A percentile compares a stretch with the other conserved stretches of the same genome.
phyloP scores from a whole-genome alignment of 2,113 vertebrate species.

The Galbula dea region DNA sequence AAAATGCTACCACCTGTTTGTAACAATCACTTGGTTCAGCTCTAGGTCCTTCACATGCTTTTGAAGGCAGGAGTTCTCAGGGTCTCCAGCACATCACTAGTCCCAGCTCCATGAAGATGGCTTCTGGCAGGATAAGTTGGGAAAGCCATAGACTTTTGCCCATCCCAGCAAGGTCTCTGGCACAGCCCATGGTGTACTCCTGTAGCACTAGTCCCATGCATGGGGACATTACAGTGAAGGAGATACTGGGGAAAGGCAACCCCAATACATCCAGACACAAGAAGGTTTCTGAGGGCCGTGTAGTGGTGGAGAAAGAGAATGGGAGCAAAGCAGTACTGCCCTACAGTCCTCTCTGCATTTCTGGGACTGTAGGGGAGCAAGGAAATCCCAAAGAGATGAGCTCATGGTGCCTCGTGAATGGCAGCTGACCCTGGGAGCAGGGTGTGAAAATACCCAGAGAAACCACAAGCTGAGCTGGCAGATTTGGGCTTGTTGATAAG shows the following conservation, averaged over 20 bases:
- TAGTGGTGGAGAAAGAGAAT: neutral
- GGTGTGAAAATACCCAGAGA: neutral
- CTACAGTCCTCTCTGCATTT: fast-evolving
- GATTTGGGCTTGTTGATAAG: neutral
- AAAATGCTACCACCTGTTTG: neutral
- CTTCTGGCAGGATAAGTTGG: neutral
- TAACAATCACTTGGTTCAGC: neutral
- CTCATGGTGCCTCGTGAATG: fast-evolving
- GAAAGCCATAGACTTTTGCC: neutral
- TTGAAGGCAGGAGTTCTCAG: neutral
- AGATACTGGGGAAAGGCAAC: neutral
- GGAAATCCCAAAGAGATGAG: fast-evolving
- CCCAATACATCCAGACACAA: neutral
- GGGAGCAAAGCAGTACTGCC: neutral
- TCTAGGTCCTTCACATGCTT: neutral
- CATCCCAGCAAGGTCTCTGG: neutral
- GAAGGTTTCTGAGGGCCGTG: neutral
- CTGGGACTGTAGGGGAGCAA: fast-evolving
- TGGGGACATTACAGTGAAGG: neutral
- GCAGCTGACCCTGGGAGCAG: neutral
- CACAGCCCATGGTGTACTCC: neutral
- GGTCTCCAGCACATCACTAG: neutral
- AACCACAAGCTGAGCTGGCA: neutral
- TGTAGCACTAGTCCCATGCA: neutral
- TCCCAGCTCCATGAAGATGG: neutral